Percentiles rank a stretch among this genome's conserved stretches.
phyloP scores from a whole-genome alignment of 2,797 vertebrate species.

The Nyctibius grandis region DNA sequence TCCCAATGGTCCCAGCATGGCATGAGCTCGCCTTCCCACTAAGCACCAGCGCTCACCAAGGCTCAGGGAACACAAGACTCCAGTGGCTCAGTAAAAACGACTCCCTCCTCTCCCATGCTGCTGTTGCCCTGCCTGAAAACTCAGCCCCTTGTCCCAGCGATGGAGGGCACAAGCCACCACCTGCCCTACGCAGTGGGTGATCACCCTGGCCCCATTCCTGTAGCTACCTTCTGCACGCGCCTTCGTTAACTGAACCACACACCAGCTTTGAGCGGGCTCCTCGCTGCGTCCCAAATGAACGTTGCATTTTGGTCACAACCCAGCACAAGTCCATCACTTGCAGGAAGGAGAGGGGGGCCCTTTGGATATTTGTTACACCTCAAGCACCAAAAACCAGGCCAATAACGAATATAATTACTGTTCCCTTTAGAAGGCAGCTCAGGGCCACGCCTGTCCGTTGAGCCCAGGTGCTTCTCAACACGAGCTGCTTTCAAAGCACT shows the following conservation, averaged over 20 bases:
- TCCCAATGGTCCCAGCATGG: background rate
- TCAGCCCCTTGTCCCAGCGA: background rate
- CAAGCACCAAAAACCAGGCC: background rate
- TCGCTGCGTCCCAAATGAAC: rapidly evolving
- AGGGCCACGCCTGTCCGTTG: background rate
- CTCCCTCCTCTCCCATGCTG: background rate
- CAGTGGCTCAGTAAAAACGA: rapidly evolving
- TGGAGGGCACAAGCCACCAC: background rate
- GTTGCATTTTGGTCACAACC: background rate
- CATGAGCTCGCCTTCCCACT: background rate
- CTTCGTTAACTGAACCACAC: background rate
- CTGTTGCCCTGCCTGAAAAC: background rate
- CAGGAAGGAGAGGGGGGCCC: background rate
- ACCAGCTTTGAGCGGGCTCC: background rate
- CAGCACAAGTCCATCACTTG: background rate
- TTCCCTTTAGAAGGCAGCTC: background rate
- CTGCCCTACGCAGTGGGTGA: too few relatives aligned
- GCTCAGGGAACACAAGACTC: background rate
- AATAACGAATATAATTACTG: background rate
- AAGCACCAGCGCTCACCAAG: background rate
- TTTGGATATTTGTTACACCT: background rate
- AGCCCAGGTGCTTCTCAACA: background rate
- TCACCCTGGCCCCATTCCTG: background rate
- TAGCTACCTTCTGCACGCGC: background rate
- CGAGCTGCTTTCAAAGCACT: background rate